Evolutionary conservation across 2,888 invertebrate genomes (phyloP).

Genomic region (Tupiocoris notatus): DNA sequence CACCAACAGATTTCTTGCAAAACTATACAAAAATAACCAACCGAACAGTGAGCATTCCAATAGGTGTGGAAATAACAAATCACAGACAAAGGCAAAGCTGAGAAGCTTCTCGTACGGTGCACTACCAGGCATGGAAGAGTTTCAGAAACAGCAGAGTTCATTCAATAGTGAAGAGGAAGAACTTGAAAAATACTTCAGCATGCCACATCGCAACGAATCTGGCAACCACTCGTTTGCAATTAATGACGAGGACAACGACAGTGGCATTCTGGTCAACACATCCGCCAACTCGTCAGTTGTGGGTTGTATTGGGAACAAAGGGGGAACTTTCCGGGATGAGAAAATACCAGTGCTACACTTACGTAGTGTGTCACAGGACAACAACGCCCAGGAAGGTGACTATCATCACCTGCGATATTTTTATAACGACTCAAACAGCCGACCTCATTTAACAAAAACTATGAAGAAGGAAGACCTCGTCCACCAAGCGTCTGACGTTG

Average conservation of each 20-base stretch:
- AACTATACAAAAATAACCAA: conserved; percentile 58
- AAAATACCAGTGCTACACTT: conserved; percentile 43
- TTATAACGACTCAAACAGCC: conserved; percentile 17
- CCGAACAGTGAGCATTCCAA: conserved; percentile 50
- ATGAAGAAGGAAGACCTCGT: conserved; percentile 5
- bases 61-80: conserved; percentile 55
- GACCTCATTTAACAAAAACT: background rate
- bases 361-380: conserved; percentile 48
- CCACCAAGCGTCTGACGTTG: background rate
- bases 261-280: conserved; percentile 72
- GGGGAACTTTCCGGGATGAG: conserved; percentile 39
- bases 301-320: conserved; percentile 56
- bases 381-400: conserved; percentile 39
- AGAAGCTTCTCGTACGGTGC: conserved; percentile 75
- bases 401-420: conserved; percentile 42
- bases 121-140: conserved; percentile 69
- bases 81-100: conserved; percentile 55
- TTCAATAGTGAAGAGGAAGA: conserved; percentile 63
- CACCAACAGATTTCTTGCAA: conserved; percentile 67
- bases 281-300: conserved; percentile 68
- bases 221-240: conserved; percentile 18
- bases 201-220: conserved; percentile 52
- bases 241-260: conserved; percentile 65
- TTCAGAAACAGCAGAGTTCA: conserved; percentile 59
- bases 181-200: conserved; percentile 56